Percentiles rank a stretch among this genome's conserved stretches.
These are phyloP conservation scores for Oreochromis mossambicus DNA, from an alignment of 2,797 vertebrate genomes.

Conservation along the genomic window DNA sequence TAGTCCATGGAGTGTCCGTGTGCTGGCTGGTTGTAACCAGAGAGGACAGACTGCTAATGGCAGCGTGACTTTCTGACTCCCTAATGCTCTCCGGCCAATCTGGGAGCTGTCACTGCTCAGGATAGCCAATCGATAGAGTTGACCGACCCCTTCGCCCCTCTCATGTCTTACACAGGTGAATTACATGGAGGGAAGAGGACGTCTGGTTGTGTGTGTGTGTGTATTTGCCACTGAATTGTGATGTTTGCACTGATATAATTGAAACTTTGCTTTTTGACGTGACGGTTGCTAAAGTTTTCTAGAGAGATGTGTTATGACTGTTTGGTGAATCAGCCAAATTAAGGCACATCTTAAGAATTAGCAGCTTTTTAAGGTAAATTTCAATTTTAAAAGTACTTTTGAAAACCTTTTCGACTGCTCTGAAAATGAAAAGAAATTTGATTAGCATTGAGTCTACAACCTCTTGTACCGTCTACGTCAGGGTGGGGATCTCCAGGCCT, in stretches of 20 bases:
- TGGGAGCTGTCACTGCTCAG: slow-evolving; percentile 60
- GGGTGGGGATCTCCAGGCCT: background rate
- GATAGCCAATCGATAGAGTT: slow-evolving; percentile 66
- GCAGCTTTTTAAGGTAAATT: background rate
- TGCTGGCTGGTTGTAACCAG: slow-evolving; percentile 46
- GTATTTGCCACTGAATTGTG: rapidly evolving
- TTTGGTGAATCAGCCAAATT: background rate
- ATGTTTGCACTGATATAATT: background rate
- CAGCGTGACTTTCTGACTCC: slow-evolving; percentile 63
- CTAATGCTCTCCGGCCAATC: slow-evolving; percentile 67
- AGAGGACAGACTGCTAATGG: slow-evolving; percentile 68
- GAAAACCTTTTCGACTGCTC: background rate
- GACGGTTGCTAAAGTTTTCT: no score
- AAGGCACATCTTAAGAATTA: background rate
- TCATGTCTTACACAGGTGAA: slow-evolving; percentile 62
- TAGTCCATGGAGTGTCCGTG: slow-evolving; percentile 10
- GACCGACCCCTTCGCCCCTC: slow-evolving; percentile 34
- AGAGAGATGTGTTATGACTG: background rate
- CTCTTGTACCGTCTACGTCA: background rate
- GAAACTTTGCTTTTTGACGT: background rate
- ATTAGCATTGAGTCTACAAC: background rate
- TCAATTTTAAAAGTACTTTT: background rate
- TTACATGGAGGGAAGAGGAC: slow-evolving; percentile 44
- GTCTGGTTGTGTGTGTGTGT: background rate
- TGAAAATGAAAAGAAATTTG: background rate